A percentile compares a stretch with the other conserved stretches of the same genome.
Evolutionary conservation across 2,797 vertebrate species (phyloP).

Genomic region (Poliocrania exsul): DNA sequence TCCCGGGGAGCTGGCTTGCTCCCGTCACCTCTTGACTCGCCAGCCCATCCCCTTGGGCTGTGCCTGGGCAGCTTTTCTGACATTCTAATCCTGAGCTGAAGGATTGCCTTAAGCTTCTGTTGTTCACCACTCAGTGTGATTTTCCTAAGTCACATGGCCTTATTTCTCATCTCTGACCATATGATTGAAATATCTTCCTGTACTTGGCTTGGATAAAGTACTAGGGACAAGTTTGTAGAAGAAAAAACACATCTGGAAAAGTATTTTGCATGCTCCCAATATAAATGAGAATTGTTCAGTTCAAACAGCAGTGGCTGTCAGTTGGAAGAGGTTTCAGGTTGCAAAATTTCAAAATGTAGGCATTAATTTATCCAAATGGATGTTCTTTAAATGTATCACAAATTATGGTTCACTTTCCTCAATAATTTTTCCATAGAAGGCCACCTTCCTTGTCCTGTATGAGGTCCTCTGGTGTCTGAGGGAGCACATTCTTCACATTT

Average conservation of each 20-base stretch:
- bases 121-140: not conserved
- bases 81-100: not conserved
- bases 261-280: rapidly evolving
- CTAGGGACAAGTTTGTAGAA: not conserved
- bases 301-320: not conserved
- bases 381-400: not conserved
- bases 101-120: not conserved
- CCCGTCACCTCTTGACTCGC: too few species aligned
- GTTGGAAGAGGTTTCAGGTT: not conserved
- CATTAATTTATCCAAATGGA: not conserved
- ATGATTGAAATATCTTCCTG: rapidly evolving
- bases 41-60: not conserved
- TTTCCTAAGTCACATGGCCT: not conserved
- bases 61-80: rapidly evolving
- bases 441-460: not conserved
- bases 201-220: not conserved
- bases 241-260: not conserved
- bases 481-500: not conserved
- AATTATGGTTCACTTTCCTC: not conserved
- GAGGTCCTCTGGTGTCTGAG: not conserved
- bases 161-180: not conserved
- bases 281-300: not conserved
- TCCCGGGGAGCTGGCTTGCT: not conserved
- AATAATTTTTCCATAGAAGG: not conserved
- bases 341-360: not conserved